These are phyloP conservation scores for Scleropages formosus DNA, from an alignment of 2,797 vertebrate species.

Conservation along the genomic window DNA sequence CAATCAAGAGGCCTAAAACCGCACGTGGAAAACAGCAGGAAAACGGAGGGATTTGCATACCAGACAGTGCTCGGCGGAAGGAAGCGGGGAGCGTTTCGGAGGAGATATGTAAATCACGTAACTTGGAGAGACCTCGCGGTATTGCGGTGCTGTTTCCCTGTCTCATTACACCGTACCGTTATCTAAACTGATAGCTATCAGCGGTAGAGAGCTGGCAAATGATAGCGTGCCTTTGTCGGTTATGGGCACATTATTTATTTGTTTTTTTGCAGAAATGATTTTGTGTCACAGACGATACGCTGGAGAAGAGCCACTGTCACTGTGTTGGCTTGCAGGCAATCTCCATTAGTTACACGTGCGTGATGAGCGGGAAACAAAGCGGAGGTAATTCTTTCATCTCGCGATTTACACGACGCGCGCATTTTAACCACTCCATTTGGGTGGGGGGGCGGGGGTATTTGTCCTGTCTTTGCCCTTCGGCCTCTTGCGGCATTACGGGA, in stretches of 20 bases:
- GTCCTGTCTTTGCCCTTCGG: not conserved
- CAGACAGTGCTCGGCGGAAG: not conserved
- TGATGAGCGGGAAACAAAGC: not conserved
- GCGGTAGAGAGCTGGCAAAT: conserved; percentile 10
- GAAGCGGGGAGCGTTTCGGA: no score
- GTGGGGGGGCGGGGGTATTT: not conserved
- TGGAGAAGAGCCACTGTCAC: no score
- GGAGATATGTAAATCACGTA: not conserved
- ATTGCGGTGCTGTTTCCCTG: conserved; percentile 10
- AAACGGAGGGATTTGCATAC: conserved; percentile 10
- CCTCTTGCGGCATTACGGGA: no score
- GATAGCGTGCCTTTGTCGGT: not conserved
- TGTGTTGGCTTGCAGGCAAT: not conserved
- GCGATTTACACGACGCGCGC: not conserved
- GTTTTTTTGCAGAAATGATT: conserved; percentile 19
- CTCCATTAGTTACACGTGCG: conserved; percentile 9
- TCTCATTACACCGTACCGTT: conserved; percentile 3
- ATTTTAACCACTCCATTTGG: not conserved
- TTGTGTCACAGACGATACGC: not conserved
- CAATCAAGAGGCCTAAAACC: not conserved
- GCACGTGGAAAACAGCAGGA: conserved; percentile 3
- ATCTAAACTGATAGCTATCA: conserved; percentile 11
- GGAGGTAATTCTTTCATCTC: not conserved
- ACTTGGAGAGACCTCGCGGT: conserved; percentile 1
- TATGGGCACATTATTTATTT: conserved; percentile 25